Base-by-base conservation (phyloP, 1,140 invertebrate genomes). In the Cydia strobilella region DNA sequence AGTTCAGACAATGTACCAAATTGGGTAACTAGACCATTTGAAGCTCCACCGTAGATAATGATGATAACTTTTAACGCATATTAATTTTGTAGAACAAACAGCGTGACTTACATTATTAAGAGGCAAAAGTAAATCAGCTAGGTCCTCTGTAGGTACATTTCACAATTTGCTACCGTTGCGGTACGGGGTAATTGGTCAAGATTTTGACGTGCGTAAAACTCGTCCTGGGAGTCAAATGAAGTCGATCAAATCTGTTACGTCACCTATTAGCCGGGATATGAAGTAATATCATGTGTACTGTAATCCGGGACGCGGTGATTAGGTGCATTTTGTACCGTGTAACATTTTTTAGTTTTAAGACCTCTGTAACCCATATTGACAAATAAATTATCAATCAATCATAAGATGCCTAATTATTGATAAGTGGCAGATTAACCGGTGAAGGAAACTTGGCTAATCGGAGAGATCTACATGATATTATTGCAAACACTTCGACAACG, bases 241-340 rank as follows among this genome's bases (percentile, higher is more conserved):
- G 74, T 74, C 76, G 75, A 79, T 84, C 82, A 80, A 76, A 82
- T 74, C 65, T 27, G 74, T 87, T 87, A 83, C 82, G 75, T 84
- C 79, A 85, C 74, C 66, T 75, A 78, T 82, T 75, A 76, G 74
- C 78, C 77, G 69, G 79, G 79, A 78, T 75, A 72, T 84, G 80
- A 80, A 76, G 81, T 79, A 86, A 86, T 54, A 18, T 72, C 45
- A 51, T 71, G 20, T 74, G 74, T 77, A 69, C 25, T 69, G 75
- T 83, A 81, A 83, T 76, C 82, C 78, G 69, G 66, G 73, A 65
- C 62, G 42, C 39, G n/a, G 71, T 76, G 71, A 77, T 72, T 75
- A 35, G 18, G 25, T 48, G 66, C 74, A 76, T 65, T 73, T 73
- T 51, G 42, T 45, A 7, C 54, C 20, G 54, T 59, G 54, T 59